Percentiles rank a stretch among this genome's conserved stretches.
Conservation (phyloP, 1,140 invertebrate genomes). For the Drosophila mayri region DNA sequence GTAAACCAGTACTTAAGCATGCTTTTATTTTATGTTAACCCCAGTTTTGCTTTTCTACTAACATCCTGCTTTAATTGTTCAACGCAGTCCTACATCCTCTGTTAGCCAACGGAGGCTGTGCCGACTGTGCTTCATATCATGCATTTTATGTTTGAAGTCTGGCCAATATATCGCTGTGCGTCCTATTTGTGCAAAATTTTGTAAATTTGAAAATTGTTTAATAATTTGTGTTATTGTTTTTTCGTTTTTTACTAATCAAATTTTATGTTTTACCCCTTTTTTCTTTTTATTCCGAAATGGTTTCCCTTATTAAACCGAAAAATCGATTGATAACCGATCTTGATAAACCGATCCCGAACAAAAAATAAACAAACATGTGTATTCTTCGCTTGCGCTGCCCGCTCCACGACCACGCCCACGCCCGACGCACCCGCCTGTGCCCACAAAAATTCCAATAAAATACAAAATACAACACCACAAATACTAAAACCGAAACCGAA, state of each 20-base stretch:
- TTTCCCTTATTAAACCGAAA: slow-evolving; percentile 44
- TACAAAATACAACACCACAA: slow-evolving; percentile 28
- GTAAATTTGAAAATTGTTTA: slow-evolving; percentile 32
- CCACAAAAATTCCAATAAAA: slow-evolving; percentile 26
- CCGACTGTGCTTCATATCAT: slow-evolving; percentile 36
- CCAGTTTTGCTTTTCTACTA: slow-evolving; percentile 23
- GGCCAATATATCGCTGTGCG: slow-evolving; percentile 46
- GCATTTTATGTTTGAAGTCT: slow-evolving; percentile 37
- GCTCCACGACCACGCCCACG: slow-evolving; percentile 75
- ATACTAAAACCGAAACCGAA: slow-evolving; percentile 31
- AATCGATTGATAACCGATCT: slow-evolving; percentile 32
- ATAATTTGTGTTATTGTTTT: slow-evolving; percentile 69
- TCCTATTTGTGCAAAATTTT: slow-evolving; percentile 22
- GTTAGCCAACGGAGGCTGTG: slow-evolving; percentile 30
- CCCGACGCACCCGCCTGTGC: slow-evolving; percentile 74
- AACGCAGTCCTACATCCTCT: slow-evolving; percentile 1
- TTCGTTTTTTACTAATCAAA: slow-evolving; percentile 77
- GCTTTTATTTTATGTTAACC: slow-evolving; percentile 14
- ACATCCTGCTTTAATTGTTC: slow-evolving; percentile 33
- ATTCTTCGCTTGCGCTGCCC: slow-evolving; percentile 73
- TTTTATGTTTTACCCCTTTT: slow-evolving; percentile 81
- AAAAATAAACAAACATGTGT: slow-evolving; percentile 45
- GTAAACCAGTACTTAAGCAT: slow-evolving; percentile 6
- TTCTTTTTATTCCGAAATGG: slow-evolving; percentile 62
- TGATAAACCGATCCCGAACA: slow-evolving; percentile 71